A percentile compares a stretch with the other conserved stretches of the same genome.
phyloP scores from a whole-genome alignment of 2,113 vertebrate genomes.

The Tetrax tetrax region DNA sequence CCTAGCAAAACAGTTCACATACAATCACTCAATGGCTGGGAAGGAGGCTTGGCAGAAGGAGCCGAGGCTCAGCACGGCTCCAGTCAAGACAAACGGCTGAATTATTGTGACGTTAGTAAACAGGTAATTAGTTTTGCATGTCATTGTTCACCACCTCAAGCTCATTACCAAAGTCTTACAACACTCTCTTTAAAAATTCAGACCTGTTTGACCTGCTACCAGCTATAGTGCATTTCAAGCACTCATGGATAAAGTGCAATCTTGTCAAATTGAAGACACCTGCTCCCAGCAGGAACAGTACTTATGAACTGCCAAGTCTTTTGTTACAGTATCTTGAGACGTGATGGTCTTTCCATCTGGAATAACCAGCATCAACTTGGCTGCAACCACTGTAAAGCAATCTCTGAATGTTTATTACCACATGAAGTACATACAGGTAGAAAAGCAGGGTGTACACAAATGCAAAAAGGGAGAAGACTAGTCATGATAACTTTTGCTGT shows the following conservation, averaged over 20 bases:
- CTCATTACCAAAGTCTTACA: slow-evolving; percentile 62
- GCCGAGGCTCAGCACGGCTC: background rate
- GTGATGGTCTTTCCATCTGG: slow-evolving; percentile 77
- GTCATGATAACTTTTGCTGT: background rate
- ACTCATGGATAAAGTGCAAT: slow-evolving; percentile 69
- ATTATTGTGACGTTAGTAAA: slow-evolving; percentile 76
- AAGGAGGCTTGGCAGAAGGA: slow-evolving; percentile 31
- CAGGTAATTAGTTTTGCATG: slow-evolving; percentile 71
- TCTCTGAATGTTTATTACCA: slow-evolving; percentile 51
- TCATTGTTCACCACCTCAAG: slow-evolving; percentile 66
- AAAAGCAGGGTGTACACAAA: background rate
- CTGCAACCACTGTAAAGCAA: slow-evolving; percentile 29
- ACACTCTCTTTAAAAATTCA: slow-evolving; percentile 62
- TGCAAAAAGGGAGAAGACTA: background rate
- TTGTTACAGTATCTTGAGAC: slow-evolving; percentile 72
- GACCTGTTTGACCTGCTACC: slow-evolving; percentile 67
- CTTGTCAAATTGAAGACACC: slow-evolving; percentile 77
- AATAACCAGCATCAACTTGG: slow-evolving; percentile 61
- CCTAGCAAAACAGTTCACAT: slow-evolving; percentile 7
- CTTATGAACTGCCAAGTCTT: slow-evolving; percentile 76
- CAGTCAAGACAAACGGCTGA: slow-evolving; percentile 65
- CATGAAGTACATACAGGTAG: background rate
- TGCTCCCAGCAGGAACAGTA: slow-evolving; percentile 72
- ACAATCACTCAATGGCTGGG: slow-evolving; percentile 15
- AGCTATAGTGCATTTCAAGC: slow-evolving; percentile 65